Evolutionary conservation across 2,113 vertebrate genomes (phyloP).

Genomic region (Psilopogon haemacephalus): DNA sequence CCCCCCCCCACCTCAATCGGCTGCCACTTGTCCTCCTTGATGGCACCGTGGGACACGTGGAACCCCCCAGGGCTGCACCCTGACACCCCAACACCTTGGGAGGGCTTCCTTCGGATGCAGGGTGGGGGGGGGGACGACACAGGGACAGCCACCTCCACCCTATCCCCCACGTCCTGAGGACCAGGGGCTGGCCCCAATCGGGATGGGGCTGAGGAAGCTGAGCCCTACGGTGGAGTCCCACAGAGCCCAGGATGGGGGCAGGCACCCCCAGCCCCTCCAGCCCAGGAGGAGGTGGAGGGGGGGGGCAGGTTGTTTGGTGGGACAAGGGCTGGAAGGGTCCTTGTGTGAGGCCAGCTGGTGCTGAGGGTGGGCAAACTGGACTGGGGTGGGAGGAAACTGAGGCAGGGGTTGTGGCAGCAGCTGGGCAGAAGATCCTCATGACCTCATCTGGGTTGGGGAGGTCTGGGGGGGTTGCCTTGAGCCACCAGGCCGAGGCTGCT

Average conservation of each 20-base stretch:
- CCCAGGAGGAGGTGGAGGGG: accelerated
- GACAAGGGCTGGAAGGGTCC: background rate
- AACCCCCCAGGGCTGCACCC: background rate
- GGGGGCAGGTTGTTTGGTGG: background rate
- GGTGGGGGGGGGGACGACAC: no score
- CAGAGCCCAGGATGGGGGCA: background rate
- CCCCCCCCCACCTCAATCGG: background rate
- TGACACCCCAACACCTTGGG: background rate
- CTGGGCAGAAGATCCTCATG: background rate
- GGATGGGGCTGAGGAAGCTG: background rate
- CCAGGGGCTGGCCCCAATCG: background rate
- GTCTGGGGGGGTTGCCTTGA: background rate
- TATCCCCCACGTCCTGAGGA: no score
- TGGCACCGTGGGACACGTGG: background rate
- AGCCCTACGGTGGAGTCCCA: background rate
- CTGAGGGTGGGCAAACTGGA: background rate
- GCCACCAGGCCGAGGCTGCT: background rate
- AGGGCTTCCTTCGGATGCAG: background rate
- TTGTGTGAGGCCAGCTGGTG: accelerated
- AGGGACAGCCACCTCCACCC: background rate
- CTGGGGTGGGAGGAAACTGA: background rate
- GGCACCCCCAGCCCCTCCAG: background rate
- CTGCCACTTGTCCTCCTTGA: background rate
- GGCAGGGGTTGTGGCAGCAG: background rate
- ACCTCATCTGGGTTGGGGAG: accelerated